Conservation (phyloP, 2,113 vertebrate species). For the Lynx canadensis region DNA sequence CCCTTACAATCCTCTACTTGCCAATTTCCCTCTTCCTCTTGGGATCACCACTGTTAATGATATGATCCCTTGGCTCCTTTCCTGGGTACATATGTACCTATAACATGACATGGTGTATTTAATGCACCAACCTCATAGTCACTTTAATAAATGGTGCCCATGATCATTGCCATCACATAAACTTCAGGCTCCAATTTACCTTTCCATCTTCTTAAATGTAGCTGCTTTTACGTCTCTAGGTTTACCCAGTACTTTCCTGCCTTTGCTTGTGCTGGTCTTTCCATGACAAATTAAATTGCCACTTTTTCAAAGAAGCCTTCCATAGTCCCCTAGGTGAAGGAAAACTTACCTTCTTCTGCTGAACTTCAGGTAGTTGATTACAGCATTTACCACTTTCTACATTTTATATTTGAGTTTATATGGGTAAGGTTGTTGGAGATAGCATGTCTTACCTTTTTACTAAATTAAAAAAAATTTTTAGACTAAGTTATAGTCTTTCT, state of each 20-base stretch:
- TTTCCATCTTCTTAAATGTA: neutral
- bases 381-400: neutral
- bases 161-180: neutral
- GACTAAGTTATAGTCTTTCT: neutral
- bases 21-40: neutral
- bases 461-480: neutral
- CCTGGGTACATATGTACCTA: neutral
- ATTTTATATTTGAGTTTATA: conserved; percentile 7
- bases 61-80: neutral
- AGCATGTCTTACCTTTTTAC: neutral
- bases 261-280: conserved; percentile 11
- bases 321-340: neutral
- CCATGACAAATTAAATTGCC: neutral
- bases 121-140: neutral
- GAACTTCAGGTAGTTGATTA: neutral
- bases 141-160: neutral
- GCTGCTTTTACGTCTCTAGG: neutral
- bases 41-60: neutral
- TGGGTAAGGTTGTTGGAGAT: neutral
- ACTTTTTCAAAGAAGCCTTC: neutral
- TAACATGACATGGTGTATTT: neutral
- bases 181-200: neutral
- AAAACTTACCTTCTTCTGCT: neutral
- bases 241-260: neutral
- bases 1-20: neutral